Percentiles rank a stretch among this genome's conserved stretches.
phyloP scores from a whole-genome alignment of 2,888 invertebrate species.

The Diplolepis rosae region DNA sequence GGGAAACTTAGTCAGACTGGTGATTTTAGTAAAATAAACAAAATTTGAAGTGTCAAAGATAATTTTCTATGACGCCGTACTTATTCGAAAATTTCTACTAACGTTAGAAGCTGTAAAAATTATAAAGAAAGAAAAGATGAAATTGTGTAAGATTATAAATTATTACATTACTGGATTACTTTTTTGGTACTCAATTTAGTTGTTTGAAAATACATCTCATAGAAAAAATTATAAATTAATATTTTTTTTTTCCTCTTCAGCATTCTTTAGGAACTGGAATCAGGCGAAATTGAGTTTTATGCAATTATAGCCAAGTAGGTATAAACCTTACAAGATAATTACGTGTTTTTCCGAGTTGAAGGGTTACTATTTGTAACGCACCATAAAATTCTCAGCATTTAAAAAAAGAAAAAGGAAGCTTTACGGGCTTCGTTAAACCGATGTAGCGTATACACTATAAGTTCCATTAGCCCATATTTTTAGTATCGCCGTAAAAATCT shows the following conservation, averaged over 20 bases:
- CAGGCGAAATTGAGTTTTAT: not conserved
- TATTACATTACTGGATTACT: not conserved
- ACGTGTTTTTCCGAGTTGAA: not conserved
- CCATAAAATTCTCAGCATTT: not conserved
- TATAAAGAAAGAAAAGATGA: not conserved
- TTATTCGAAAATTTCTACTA: too few species aligned
- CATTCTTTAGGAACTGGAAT: not conserved
- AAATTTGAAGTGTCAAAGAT: too few species aligned
- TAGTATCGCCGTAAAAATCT: not conserved
- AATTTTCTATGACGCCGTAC: too few species aligned
- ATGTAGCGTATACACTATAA: not conserved
- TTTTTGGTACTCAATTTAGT: too few species aligned
- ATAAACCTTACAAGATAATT: not conserved
- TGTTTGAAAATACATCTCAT: not conserved
- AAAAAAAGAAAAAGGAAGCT: not conserved
- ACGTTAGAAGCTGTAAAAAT: too few species aligned
- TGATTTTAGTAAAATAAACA: too few species aligned
- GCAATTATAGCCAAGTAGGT: not conserved
- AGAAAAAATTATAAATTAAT: not conserved
- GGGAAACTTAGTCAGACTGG: too few species aligned
- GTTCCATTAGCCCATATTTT: not conserved
- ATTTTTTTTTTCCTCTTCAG: not conserved
- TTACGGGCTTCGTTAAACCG: not conserved
- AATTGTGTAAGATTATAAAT: not conserved
- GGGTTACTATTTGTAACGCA: not conserved